Evolutionary conservation across 2,797 vertebrate species (phyloP), one percentile per base, ranked within the genome.

Genomic region (Heteromormyrus szaboi): DNA sequence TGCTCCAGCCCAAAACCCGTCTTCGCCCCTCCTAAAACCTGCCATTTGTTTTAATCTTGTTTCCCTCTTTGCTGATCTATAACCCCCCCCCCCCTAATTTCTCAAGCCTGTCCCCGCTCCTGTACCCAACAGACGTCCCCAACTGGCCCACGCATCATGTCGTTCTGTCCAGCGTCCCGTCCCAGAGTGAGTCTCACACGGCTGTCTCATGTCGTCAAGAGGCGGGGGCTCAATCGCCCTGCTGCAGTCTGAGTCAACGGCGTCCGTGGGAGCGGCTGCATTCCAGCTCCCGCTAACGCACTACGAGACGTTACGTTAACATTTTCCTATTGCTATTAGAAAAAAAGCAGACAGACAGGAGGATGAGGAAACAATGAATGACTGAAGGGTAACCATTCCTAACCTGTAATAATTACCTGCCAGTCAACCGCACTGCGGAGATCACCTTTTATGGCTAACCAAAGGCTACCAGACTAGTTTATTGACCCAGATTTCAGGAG

Each of bases 391-490:
- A 79, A 79, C 29, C n/a, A 6, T 53, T 87, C n/a, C 85, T 46
- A 89, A 89, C 88, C 85, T 87, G 53, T 59, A 89, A 89, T 87
- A 87, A 89, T 81, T 87, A 89, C 51, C 65, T 87, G 85, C 50
- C 85, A 89, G 89, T 87, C 89, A 87, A 25, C 84, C 1, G 17
- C 81, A 19, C 17, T 7, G 29, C 2, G 51, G 51, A 54, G 68
- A 48, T 37, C 65, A 88, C 50, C 25, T 41, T 9, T 17, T 44
- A 46, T 44, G 72, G 29, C n/a, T 76, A 87, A 84, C 59, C 87
- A 83, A 89, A 89, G 53, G 25, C 85, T 87, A 87, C 37, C 44
- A 89, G 68, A 76, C 85, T 68, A 87, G 68, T 86, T 59, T 85
- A 65, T 41, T 44, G 72, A 59, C 54, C 68, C 46, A 76, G 85